These are phyloP conservation scores for Platichthys flesus DNA, from an alignment of 2,113 vertebrate genomes.

Conservation along the genomic window DNA sequence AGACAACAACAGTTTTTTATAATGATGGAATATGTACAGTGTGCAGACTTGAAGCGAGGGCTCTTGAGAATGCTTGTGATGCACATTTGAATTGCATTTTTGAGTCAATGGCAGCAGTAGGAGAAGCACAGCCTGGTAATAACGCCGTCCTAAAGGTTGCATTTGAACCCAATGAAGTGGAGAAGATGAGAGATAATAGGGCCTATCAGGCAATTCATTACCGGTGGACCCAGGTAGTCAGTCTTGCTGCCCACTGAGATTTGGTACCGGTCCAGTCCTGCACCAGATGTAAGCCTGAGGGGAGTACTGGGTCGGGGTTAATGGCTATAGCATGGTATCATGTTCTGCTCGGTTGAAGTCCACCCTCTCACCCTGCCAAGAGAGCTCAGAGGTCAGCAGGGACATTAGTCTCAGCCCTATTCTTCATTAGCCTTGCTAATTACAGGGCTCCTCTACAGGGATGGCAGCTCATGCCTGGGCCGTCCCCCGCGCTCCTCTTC, in stretches of 20 bases:
- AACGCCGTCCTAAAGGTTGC: slow-evolving; percentile 54
- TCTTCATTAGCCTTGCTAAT: slow-evolving; percentile 80
- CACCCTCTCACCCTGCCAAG: slow-evolving; percentile 56
- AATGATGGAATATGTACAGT: slow-evolving; percentile 66
- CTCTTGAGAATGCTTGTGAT: slow-evolving; percentile 48
- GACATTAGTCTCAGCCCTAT: slow-evolving; percentile 71
- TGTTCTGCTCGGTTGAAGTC: slow-evolving; percentile 74
- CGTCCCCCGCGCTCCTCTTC: slow-evolving; percentile 35
- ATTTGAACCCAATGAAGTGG: slow-evolving; percentile 27
- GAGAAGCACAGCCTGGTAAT: slow-evolving; percentile 39
- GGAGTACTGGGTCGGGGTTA: slow-evolving; percentile 74
- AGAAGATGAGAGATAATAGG: slow-evolving; percentile 61
- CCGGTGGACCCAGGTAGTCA: slow-evolving; percentile 53
- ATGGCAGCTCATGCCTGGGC: slow-evolving; percentile 58
- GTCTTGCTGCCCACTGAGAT: slow-evolving; percentile 74
- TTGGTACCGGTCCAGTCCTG: slow-evolving; percentile 75
- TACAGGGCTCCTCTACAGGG: slow-evolving; percentile 68
- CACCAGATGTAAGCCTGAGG: slow-evolving; percentile 72
- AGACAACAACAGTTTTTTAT: slow-evolving; percentile 71
- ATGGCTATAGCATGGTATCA: slow-evolving; percentile 66
- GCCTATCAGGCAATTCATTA: slow-evolving; percentile 67
- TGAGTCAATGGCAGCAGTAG: slow-evolving; percentile 37
- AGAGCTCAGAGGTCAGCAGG: slow-evolving; percentile 65
- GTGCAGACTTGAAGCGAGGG: slow-evolving; percentile 46
- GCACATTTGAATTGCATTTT: slow-evolving; percentile 58